phyloP scores from a whole-genome alignment of 2,113 vertebrate species.

The Petrocephalus microphthalmus region DNA sequence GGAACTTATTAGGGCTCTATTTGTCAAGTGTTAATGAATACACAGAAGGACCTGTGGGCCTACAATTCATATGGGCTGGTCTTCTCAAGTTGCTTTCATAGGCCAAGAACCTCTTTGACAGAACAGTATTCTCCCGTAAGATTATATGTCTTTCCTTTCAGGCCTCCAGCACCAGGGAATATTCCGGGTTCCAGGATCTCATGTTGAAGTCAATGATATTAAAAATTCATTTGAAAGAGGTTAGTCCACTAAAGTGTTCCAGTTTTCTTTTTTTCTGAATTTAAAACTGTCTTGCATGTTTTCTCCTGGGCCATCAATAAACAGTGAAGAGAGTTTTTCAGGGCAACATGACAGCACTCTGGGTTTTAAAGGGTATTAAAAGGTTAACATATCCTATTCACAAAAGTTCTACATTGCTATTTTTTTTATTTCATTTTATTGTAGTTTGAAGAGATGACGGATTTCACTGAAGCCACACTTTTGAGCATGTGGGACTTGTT shows the following conservation, averaged over 20 bases:
- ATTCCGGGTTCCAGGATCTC: conserved; percentile 94
- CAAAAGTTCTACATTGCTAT: neutral
- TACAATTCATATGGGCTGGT: neutral
- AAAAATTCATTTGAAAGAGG: conserved; percentile 99
- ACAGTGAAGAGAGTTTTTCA: neutral
- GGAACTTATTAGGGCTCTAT: neutral
- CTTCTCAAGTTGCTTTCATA: conserved; percentile 6
- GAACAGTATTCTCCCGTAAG: conserved; percentile 1
- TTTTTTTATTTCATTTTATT: neutral
- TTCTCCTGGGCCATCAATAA: neutral
- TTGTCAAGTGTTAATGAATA: neutral
- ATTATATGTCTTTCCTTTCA: conserved; percentile 45
- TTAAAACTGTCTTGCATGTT: conserved; percentile 36
- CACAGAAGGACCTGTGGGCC: neutral
- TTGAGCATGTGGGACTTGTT: neutral
- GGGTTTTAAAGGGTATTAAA: neutral
- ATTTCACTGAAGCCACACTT: neutral
- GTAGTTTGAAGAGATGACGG: neutral
- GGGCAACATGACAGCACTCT: neutral
- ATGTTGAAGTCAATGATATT: conserved; percentile 97
- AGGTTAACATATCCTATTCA: neutral
- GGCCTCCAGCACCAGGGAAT: conserved; percentile 97
- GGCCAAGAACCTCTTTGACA: neutral
- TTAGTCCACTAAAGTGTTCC: conserved; percentile 48
- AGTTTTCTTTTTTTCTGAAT: conserved; percentile 45